Evolutionary conservation across 2,888 invertebrate species (phyloP).

Genomic region (Xestia sexstrigata): DNA sequence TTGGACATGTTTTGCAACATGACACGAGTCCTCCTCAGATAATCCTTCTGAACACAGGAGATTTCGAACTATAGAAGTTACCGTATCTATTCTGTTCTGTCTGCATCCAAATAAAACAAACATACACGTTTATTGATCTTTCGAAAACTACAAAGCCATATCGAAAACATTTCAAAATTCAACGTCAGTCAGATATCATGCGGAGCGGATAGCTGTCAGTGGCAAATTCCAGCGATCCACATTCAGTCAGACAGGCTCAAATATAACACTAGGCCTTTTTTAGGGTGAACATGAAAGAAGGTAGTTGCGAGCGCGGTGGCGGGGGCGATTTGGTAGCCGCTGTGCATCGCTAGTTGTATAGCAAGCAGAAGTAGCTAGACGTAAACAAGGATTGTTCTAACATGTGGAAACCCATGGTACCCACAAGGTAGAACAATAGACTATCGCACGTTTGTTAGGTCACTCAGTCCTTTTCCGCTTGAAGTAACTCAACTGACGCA

Average conservation of each 20-base stretch:
- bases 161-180: slow-evolving; percentile 48
- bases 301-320: slow-evolving; percentile 6
- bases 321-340: neutral
- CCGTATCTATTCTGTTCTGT: neutral
- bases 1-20: neutral
- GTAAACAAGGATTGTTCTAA: no score
- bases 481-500: neutral
- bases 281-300: neutral
- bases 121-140: slow-evolving; percentile 9
- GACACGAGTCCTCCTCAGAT: neutral
- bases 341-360: neutral
- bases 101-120: slow-evolving; percentile 25
- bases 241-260: slow-evolving; percentile 19
- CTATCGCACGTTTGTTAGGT: neutral
- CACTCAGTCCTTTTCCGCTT: neutral
- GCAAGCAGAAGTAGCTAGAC: neutral
- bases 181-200: slow-evolving; percentile 55
- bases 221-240: slow-evolving; percentile 41
- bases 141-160: slow-evolving; percentile 37
- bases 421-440: neutral
- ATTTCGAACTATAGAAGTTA: neutral
- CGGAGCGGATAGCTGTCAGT: slow-evolving; percentile 53
- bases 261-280: slow-evolving; percentile 26
- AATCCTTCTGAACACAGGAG: neutral
- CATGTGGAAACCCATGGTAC: no score